Evolutionary conservation across 2,797 vertebrate species (phyloP).

Genomic region (Pyrocephalus nanus): DNA sequence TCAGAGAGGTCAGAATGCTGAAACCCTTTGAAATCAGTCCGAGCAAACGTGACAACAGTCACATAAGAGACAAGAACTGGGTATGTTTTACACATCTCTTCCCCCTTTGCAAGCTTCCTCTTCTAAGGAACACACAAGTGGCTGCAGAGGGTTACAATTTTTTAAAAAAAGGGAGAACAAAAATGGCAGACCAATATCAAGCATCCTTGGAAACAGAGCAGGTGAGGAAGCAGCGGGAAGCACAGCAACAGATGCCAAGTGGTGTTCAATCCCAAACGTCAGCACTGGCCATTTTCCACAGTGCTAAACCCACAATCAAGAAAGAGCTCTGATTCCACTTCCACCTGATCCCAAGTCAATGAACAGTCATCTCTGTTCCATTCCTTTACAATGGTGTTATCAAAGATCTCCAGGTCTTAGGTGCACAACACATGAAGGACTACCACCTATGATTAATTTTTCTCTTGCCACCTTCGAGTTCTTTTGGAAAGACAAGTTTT

Average conservation of each 20-base stretch:
- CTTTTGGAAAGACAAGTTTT: neutral
- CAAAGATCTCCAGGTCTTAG: neutral
- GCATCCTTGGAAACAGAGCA: neutral
- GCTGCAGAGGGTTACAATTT: neutral
- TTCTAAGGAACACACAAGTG: neutral
- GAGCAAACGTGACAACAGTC: neutral
- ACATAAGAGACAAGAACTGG: neutral
- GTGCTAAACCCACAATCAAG: neutral
- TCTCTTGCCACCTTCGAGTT: neutral
- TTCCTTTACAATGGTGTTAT: neutral
- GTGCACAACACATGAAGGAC: neutral
- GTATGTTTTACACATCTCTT: neutral
- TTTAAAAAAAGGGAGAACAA: neutral
- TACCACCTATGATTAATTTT: neutral
- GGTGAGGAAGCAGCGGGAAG: neutral
- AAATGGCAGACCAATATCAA: neutral
- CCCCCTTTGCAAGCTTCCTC: neutral
- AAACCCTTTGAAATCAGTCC: neutral
- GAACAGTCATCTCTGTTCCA: neutral
- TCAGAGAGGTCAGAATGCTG: neutral
- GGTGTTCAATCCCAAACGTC: neutral
- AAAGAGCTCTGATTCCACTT: neutral
- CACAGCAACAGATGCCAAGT: neutral
- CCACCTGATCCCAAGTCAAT: neutral
- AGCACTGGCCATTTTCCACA: neutral